Evolutionary conservation across 2,113 vertebrate genomes (phyloP), one percentile per base, ranked within the genome.

Genomic region (Turnix velox): DNA sequence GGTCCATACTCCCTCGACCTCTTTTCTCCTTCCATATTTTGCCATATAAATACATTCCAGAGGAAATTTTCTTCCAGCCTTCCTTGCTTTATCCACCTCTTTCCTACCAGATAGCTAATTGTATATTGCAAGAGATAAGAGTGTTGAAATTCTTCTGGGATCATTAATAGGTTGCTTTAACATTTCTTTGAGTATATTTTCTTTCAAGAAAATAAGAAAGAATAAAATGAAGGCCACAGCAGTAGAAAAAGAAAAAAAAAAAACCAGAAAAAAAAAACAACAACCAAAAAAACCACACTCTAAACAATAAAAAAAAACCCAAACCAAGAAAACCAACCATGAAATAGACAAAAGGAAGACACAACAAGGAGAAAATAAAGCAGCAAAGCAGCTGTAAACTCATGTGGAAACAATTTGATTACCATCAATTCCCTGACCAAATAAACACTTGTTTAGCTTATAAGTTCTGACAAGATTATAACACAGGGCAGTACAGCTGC

Each of bases 321-420:
- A 12, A 40, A 28, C 3, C 19, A 48, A 17, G 42, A 37, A 37
- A 10, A 52, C 27, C 15, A 37, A n/a, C n/a, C n/a, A n/a, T n/a
- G n/a, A n/a, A n/a, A n/a, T 18, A 66, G 22, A 81, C 10, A 90
- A 63, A 83, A 88, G 12, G 5, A 0, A 77, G 52, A 57, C 59
- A 79, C 14, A 62, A 71, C 12, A 52, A 37, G 55, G 48, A 84
- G 51, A 85, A 90, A 95, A 94, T 37, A 75, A 77, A 80, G 74
- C 74, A 79, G 74, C 80, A 75, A 77, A 80, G 74, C 74, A 79
- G 74, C 80, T 84, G 77, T 68, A 92, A 72, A n/a, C 74, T 93
- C 86, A 69, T 75, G 74, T 82, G 72, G 91, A 96, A 95, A 80
- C 48, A 88, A 93, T 95, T 92, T 90, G 73, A 95, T 93, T 96